phyloP scores from a whole-genome alignment of 2,888 invertebrate genomes.

The Ommatoiulus sabulosus region DNA sequence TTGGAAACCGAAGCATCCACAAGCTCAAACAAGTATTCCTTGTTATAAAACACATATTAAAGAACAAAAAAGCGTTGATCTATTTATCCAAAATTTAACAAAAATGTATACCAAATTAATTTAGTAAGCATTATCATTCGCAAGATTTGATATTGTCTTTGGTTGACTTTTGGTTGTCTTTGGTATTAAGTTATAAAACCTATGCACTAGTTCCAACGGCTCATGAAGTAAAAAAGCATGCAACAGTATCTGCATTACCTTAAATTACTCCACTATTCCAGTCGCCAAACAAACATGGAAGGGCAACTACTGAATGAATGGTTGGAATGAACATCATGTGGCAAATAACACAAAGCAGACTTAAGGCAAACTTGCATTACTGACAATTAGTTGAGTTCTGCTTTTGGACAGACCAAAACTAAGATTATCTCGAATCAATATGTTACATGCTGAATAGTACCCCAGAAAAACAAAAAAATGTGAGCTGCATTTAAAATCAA shows the following conservation, averaged over 20 bases:
- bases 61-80: background rate
- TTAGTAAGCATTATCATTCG: too few species aligned
- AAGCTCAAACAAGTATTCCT: too few species aligned
- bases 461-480: background rate
- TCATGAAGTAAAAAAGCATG: conserved; percentile 57
- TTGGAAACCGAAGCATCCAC: too few species aligned
- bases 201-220: conserved; percentile 19
- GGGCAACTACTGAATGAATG: conserved; percentile 6
- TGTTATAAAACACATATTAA: background rate
- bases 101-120: background rate
- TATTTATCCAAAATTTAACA: background rate
- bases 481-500: background rate
- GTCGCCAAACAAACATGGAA: background rate
- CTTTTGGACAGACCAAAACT: background rate
- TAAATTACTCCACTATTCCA: conserved; percentile 35
- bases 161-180: too few species aligned
- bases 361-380: background rate
- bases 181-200: background rate
- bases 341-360: conserved; percentile 48
- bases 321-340: background rate
- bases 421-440: background rate
- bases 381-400: background rate
- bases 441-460: background rate
- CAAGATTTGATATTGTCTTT: background rate
- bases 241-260: conserved; percentile 54